These are phyloP conservation scores for Aplochiton taeniatus DNA, from an alignment of 2,797 vertebrate species.

Conservation along the genomic window DNA sequence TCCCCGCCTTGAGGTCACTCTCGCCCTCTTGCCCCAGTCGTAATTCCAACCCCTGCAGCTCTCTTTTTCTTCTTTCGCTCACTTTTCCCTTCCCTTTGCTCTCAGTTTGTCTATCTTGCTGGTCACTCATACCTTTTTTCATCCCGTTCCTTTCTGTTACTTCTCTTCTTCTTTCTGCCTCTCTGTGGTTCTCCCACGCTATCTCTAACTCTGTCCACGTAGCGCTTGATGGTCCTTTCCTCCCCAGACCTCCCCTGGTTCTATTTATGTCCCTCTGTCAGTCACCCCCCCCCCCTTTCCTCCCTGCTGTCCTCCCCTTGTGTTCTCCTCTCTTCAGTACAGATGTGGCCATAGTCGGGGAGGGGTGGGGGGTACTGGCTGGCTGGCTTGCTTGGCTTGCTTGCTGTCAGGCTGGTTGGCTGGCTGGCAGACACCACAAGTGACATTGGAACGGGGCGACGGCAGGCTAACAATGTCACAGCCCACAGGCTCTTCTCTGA, in stretches of 20 bases:
- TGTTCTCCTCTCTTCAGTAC: conserved; percentile 46
- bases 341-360: conserved; percentile 49
- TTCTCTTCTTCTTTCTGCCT: conserved; percentile 21
- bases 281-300: too few relatives aligned
- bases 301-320: too few relatives aligned
- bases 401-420: conserved; percentile 46
- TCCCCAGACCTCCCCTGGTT: too few relatives aligned
- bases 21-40: conserved; percentile 34
- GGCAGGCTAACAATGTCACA: conserved; percentile 57
- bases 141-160: too few relatives aligned
- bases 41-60: background rate
- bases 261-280: too few relatives aligned
- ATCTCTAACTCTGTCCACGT: background rate
- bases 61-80: conserved; percentile 23
- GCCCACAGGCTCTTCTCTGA: conserved; percentile 44
- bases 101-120: conserved; percentile 28
- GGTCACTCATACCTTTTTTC: conserved; percentile 24
- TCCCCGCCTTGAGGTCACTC: conserved; percentile 32
- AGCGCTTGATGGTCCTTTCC: too few relatives aligned
- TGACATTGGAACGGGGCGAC: conserved; percentile 75
- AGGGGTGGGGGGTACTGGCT: too few relatives aligned
- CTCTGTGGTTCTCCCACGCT: background rate
- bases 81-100: conserved; percentile 8
- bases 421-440: conserved; percentile 68
- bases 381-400: too few relatives aligned